Percentiles rank a stretch among this genome's conserved stretches.
These are phyloP conservation scores for Drepana falcataria DNA, from an alignment of 2,888 invertebrate species.

Conservation along the genomic window DNA sequence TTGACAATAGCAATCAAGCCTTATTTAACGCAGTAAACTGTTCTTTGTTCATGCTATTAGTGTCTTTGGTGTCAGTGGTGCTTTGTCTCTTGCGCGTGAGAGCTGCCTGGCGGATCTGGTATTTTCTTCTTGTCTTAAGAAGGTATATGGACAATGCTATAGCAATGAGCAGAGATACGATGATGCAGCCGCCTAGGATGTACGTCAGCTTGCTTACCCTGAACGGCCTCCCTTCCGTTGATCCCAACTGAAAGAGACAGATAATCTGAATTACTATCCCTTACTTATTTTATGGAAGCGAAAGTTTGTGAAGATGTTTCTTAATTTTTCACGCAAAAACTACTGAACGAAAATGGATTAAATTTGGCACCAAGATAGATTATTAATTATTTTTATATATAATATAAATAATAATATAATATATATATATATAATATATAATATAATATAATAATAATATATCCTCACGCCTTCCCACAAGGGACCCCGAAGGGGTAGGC, in stretches of 20 bases:
- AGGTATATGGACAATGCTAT: slow-evolving; percentile 57
- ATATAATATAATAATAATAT: no score
- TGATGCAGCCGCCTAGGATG: slow-evolving; percentile 50
- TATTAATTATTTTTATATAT: no score
- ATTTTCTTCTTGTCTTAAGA: slow-evolving; percentile 45
- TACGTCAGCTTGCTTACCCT: slow-evolving; percentile 43
- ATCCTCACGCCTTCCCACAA: no score
- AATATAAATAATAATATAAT: no score
- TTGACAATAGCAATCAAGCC: slow-evolving; percentile 23
- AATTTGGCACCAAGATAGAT: no score
- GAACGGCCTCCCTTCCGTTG: slow-evolving; percentile 31
- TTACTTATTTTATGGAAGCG: no score
- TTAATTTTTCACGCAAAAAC: no score
- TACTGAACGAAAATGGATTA: no score
- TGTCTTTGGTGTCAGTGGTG: slow-evolving; percentile 39
- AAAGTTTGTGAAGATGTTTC: no score
- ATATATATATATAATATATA: no score
- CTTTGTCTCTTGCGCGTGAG: slow-evolving; percentile 58
- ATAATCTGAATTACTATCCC: background rate
- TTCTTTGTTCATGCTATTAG: slow-evolving; percentile 50
- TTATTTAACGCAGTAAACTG: slow-evolving; percentile 57
- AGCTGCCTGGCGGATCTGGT: slow-evolving; percentile 47
- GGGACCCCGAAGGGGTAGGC: no score
- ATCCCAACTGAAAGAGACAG: slow-evolving; percentile 45
- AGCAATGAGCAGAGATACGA: slow-evolving; percentile 46